Conservation (phyloP, 2,113 vertebrate species). For the Trematocara zebra region DNA sequence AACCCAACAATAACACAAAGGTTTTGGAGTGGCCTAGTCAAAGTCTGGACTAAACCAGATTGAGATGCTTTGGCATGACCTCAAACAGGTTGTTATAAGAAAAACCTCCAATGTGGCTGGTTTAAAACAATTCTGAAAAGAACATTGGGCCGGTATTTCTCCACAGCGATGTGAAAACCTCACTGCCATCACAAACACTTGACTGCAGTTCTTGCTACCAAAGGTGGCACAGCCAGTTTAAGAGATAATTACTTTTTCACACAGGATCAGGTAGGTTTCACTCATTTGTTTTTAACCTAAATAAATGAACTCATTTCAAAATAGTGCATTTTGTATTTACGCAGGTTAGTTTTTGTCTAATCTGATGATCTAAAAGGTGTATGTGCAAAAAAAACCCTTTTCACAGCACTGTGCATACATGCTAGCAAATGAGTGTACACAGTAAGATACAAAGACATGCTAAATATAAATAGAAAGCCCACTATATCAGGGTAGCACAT, state of each 20-base stretch:
- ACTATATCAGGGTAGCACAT: not conserved
- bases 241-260: not conserved
- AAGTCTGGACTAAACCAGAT: not conserved
- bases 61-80: not conserved
- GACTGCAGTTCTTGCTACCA: not conserved
- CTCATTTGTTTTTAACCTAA: not conserved
- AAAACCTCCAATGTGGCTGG: not conserved
- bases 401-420: not conserved
- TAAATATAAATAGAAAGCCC: not conserved
- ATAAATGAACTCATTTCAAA: not conserved
- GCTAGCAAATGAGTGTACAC: not conserved
- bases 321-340: not conserved
- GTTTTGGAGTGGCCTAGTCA: not conserved
- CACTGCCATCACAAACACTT: not conserved
- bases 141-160: not conserved
- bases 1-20: not conserved
- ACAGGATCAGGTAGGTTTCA: not conserved
- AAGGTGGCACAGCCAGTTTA: not conserved
- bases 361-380: not conserved
- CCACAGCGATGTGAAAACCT: not conserved
- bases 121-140: not conserved
- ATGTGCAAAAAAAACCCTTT: fast-evolving
- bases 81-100: not conserved
- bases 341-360: not conserved
- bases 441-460: not conserved